phyloP scores from a whole-genome alignment of 2,888 invertebrate genomes.

The Ptilodon capucinus region DNA sequence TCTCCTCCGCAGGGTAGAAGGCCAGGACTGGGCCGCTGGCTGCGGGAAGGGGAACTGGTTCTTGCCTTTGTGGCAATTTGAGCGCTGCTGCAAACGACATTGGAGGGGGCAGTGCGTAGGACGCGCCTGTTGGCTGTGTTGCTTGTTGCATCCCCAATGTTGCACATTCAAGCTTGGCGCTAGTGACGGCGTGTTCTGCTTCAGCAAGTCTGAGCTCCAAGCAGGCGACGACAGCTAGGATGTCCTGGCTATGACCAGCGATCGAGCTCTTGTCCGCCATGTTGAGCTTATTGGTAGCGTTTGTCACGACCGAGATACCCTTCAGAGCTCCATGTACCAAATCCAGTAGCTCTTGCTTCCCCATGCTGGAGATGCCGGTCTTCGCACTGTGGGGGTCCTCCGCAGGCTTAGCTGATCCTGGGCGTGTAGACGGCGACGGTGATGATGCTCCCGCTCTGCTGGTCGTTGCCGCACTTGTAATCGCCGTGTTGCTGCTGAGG shows the following conservation, averaged over 20 bases:
- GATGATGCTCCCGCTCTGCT: too few relatives aligned
- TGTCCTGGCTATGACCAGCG: not conserved
- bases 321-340: not conserved
- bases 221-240: not conserved
- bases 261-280: not conserved
- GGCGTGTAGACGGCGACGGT: too few relatives aligned
- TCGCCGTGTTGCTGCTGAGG: too few relatives aligned
- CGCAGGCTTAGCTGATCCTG: too few relatives aligned
- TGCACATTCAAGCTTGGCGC: too few relatives aligned
- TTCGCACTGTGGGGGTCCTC: too few relatives aligned
- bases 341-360: not conserved
- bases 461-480: too few relatives aligned
- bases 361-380: not conserved
- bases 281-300: not conserved
- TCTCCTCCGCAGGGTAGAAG: not conserved
- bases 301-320: not conserved
- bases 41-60: not conserved
- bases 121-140: not conserved
- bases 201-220: not conserved
- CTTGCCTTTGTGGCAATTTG: not conserved
- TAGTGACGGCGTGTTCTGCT: not conserved
- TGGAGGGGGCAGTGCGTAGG: too few relatives aligned
- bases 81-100: not conserved
- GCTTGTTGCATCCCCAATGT: not conserved
- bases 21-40: not conserved